Conservation (phyloP, 2,113 vertebrate species). For the Hyperopisus bebe region DNA sequence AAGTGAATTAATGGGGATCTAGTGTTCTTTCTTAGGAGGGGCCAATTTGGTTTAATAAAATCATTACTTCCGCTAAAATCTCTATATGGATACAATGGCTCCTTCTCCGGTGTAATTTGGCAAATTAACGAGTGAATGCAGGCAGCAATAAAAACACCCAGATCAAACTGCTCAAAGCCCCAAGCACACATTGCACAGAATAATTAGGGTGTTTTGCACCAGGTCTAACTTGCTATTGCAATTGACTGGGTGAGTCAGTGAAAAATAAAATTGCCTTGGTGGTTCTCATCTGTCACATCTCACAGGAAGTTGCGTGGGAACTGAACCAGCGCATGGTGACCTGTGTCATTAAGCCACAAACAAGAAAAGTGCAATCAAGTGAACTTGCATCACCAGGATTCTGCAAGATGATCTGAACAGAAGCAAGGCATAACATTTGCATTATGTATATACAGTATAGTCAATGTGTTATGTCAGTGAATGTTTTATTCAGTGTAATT, state of each 20-base stretch:
- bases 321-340: background rate
- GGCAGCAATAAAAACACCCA: background rate
- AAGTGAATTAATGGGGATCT: background rate
- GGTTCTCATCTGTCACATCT: background rate
- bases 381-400: background rate
- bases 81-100: background rate
- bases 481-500: background rate
- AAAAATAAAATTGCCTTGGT: background rate
- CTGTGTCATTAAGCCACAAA: background rate
- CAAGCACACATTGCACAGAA: background rate
- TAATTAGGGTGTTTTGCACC: background rate
- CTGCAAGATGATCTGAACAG: background rate
- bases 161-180: background rate
- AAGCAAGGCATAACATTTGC: background rate
- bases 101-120: background rate
- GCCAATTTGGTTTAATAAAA: background rate
- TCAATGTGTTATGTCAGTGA: background rate
- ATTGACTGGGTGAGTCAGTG: background rate
- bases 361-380: background rate
- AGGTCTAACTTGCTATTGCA: background rate
- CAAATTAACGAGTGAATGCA: background rate
- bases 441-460: background rate
- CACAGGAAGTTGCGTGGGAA: background rate
- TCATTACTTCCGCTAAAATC: background rate
- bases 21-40: background rate